Base-by-base conservation (phyloP, 1,140 invertebrate species). In the Nautilus pompilius region DNA sequence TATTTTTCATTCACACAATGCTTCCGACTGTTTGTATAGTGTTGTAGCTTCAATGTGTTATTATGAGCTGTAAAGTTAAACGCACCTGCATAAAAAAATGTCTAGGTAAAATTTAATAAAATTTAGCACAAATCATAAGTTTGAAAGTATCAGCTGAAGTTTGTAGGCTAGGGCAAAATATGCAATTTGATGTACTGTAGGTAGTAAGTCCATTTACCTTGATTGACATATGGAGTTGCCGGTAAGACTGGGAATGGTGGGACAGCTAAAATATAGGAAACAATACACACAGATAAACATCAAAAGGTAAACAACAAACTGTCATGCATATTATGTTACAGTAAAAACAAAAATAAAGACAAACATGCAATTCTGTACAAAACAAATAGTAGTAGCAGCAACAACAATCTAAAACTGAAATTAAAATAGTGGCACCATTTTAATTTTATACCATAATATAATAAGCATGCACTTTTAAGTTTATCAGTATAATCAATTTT, bases 211-310 rank as follows among this genome's bases (percentile, higher is more conserved):
- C n/a, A n/a, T n/a, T 73, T 78, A 80, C 82, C 80, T 86, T 89
- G 68, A 80, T 82, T 81, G 26, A 73, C 84, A 84, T 94, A 94
- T 1, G 93, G 92, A 2, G 93, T 95, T 67, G 91, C 87, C 29
- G 93, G 91, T 70, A 72, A 75, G n/a, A 78, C 73, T 26, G 80
- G 76, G 60, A 80, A 78, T 32, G 80, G 80, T 59, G 80, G 79
- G 22, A 80, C 78, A 13, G 66, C 78, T 79, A 75, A 49, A 73
- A 70, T 33, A 62, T 22, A 30, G 24, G 24, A 41, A 36, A 60
- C n/a, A 54, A 26, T n/a, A 46, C 20, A 46, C 20, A 22, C 8
- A 45, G n/a, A 15, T 41, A 55, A 56, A 59, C 33, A 65, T 15
- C 46, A 51, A 53, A 45, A 46, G n/a, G 17, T 54, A 28, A 57